Conservation (phyloP, 2,797 vertebrate genomes). For the Darevskia nairensis region DNA sequence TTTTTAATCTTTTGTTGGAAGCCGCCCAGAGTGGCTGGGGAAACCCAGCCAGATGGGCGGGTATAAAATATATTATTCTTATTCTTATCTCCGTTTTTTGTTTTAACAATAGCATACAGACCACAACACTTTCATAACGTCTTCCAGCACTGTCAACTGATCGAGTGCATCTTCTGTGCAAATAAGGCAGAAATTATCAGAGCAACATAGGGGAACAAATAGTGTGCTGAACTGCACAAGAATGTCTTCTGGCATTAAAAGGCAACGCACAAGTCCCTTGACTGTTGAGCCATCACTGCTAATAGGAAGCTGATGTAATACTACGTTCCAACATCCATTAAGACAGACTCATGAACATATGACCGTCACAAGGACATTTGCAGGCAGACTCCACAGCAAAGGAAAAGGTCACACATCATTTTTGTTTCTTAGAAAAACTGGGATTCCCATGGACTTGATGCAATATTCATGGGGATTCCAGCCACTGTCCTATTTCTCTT, state of each 20-base stretch:
- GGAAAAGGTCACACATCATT: background rate
- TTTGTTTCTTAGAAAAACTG: background rate
- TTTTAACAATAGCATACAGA: background rate
- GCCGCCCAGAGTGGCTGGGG: too few relatives aligned
- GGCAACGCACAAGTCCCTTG: constrained; percentile 37
- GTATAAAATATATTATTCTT: too few relatives aligned
- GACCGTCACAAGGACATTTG: constrained; percentile 30
- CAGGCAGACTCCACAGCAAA: background rate
- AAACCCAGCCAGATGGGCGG: too few relatives aligned
- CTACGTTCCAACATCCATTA: constrained; percentile 35
- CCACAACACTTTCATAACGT: background rate
- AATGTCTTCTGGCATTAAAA: constrained; percentile 29
- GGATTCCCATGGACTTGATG: background rate
- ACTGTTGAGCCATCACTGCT: constrained; percentile 26
- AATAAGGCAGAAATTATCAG: constrained; percentile 38
- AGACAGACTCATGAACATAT: constrained; percentile 24
- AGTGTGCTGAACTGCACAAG: constrained; percentile 9
- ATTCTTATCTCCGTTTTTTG: background rate
- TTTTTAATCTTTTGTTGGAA: too few relatives aligned
- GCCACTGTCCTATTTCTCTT: background rate
- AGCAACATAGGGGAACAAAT: background rate
- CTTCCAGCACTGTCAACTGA: constrained; percentile 5
- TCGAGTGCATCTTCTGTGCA: background rate
- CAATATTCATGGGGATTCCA: background rate
- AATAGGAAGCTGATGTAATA: constrained; percentile 24